Conservation (phyloP, 2,113 vertebrate genomes). For the Sander lucioperca region DNA sequence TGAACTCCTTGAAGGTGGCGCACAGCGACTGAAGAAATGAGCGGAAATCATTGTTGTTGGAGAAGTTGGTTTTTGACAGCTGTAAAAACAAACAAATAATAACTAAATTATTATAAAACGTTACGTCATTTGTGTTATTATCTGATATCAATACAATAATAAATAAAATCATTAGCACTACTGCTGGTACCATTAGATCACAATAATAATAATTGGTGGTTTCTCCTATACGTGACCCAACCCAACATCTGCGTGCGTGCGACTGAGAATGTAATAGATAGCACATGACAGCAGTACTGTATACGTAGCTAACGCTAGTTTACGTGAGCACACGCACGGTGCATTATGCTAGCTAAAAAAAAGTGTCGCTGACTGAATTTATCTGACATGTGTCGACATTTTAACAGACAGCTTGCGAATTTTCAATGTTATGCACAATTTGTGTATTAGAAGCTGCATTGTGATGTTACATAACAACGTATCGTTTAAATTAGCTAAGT, state of each 20-base stretch:
- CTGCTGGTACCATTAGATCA: background rate
- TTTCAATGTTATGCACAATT: too few species aligned
- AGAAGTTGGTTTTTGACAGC: conserved; percentile 99
- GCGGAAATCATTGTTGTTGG: conserved; percentile 98
- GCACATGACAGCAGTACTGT: too few species aligned
- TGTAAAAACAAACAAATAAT: conserved; percentile 61
- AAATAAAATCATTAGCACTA: background rate
- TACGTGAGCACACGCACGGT: too few species aligned
- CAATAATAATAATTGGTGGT: background rate
- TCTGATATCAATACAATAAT: background rate
- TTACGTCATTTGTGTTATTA: rapidly evolving
- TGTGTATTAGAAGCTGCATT: background rate
- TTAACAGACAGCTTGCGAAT: background rate
- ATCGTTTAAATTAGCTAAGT: background rate
- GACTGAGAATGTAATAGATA: too few species aligned
- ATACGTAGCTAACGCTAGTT: background rate
- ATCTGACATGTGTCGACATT: background rate
- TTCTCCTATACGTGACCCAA: too few species aligned
- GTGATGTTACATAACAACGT: conserved; percentile 50
- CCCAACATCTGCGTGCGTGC: too few species aligned
- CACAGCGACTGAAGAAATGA: conserved; percentile 96
- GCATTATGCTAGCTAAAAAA: background rate
- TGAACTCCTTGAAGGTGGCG: conserved; percentile 98
- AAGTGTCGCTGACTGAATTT: background rate
- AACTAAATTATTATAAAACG: background rate